Evolutionary conservation across 2,888 invertebrate species (phyloP), one percentile per base, ranked within the genome.

Genomic region (Cephonodes hylas): DNA sequence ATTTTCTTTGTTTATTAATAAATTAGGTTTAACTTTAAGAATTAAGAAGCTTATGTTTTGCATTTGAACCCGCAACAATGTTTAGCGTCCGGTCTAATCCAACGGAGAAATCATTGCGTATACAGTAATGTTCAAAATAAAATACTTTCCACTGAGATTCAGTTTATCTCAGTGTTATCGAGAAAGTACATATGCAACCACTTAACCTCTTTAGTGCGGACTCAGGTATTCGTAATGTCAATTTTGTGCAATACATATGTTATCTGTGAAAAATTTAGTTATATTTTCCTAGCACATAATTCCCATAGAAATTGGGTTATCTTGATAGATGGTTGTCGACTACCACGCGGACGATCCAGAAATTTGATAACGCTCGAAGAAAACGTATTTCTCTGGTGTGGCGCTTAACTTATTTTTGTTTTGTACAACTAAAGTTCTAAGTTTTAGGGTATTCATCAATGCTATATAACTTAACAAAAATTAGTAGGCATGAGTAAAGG

Each of bases 231-330:
- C n/a, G 56, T 44, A 56, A 62, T 44, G 63, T 59, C 44, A 68
- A 65, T 57, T 70, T 67, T 66, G 64, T 68, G 79, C 68, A 78
- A 77, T 80, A 38, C n/a, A 71, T 75, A 69, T 76, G 65, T 73
- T 73, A 64, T 71, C 56, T 57, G 10, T 64, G n/a, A 59, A 65
- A 67, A 71, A 60, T 60, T 66, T 58, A 71, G 67, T 59, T 77
- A 74, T 77, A 73, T 80, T 78, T 79, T 79, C 79, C 76, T 73
- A 65, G 71, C 72, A 80, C 75, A 84, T 79, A 76, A 68, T 83
- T 86, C 88, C 84, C 85, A 83, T 83, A 76, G 79, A 80, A 90
- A 88, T 83, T 80, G 77, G 91, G 91, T 87, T 91, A 92, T 92
- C 91, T 86, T 92, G 90, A 91, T 88, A 80, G 85, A 91, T 91